Conservation (phyloP, 1,140 invertebrate species). For the Sinella curviseta region DNA sequence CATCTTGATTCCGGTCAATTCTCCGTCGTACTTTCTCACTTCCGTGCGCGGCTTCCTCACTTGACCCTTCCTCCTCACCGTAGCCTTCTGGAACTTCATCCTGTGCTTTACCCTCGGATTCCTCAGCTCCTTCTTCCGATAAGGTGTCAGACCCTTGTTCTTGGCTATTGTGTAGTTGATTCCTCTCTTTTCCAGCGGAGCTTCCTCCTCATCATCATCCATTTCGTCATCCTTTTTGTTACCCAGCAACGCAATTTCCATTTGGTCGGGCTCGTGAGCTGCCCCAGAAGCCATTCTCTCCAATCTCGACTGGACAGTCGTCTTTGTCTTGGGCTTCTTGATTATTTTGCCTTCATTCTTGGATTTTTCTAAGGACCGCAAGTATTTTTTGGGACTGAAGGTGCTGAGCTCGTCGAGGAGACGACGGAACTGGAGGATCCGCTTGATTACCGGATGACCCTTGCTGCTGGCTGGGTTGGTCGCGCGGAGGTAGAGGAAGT, state of each 20-base stretch:
- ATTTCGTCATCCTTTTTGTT: constrained; percentile 51
- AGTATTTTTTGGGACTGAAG: constrained; percentile 65
- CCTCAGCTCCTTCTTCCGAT: constrained; percentile 82
- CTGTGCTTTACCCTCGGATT: constrained; percentile 93
- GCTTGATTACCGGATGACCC: constrained; percentile 81
- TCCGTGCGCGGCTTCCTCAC: constrained; percentile 75
- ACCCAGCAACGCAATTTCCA: background rate
- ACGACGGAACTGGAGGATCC: constrained; percentile 75
- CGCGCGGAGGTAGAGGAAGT: constrained; percentile 80
- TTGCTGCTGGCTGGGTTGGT: constrained; percentile 54
- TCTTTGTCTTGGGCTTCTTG: constrained; percentile 45
- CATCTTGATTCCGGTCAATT: constrained; percentile 86
- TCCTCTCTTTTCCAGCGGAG: constrained; percentile 65
- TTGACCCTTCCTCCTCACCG: constrained; percentile 84
- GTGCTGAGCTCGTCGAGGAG: constrained; percentile 71
- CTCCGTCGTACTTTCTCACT: constrained; percentile 76
- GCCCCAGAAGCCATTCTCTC: constrained; percentile 45
- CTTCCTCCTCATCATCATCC: constrained; percentile 48
- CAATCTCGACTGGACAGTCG: constrained; percentile 50
- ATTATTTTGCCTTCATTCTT: constrained; percentile 51
- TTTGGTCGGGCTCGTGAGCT: constrained; percentile 20
- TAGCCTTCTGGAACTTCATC: constrained; percentile 85
- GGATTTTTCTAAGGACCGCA: constrained; percentile 60
- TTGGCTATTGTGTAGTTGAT: constrained; percentile 93
- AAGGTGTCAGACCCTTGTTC: constrained; percentile 88